Conservation (phyloP, 2,113 vertebrate genomes). For the Neolamprologus modestus region DNA sequence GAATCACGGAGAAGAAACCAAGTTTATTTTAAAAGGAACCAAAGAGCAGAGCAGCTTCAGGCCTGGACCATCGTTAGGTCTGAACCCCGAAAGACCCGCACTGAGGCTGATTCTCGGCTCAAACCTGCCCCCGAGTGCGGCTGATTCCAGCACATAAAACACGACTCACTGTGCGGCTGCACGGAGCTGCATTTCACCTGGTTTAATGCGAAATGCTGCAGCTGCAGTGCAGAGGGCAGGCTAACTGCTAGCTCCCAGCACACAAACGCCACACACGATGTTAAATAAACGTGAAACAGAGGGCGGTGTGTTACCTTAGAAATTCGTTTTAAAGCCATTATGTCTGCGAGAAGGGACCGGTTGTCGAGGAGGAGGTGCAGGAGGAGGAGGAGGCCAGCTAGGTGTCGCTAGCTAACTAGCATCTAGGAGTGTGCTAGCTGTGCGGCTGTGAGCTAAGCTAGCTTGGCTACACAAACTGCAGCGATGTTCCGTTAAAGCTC, state of each 20-base stretch:
- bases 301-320: slow-evolving; percentile 60
- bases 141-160: neutral
- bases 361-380: slow-evolving; percentile 28
- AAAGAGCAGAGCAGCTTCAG: neutral
- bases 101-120: neutral
- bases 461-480: neutral
- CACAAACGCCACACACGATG: neutral
- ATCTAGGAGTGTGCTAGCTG: slow-evolving; percentile 46
- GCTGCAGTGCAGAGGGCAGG: neutral
- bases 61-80: neutral
- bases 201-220: neutral
- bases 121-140: neutral
- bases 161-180: neutral
- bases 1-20: neutral
- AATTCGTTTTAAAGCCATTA: slow-evolving; percentile 74
- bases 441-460: neutral
- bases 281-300: neutral
- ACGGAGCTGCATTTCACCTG: neutral
- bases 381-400: slow-evolving; percentile 51
- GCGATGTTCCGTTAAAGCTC: neutral
- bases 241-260: neutral
- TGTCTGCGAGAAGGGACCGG: slow-evolving; percentile 28
- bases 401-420: slow-evolving; percentile 58
- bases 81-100: neutral
- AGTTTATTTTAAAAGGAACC: neutral